Conservation (phyloP, 2,797 vertebrate species). For the Sebastes minor region DNA sequence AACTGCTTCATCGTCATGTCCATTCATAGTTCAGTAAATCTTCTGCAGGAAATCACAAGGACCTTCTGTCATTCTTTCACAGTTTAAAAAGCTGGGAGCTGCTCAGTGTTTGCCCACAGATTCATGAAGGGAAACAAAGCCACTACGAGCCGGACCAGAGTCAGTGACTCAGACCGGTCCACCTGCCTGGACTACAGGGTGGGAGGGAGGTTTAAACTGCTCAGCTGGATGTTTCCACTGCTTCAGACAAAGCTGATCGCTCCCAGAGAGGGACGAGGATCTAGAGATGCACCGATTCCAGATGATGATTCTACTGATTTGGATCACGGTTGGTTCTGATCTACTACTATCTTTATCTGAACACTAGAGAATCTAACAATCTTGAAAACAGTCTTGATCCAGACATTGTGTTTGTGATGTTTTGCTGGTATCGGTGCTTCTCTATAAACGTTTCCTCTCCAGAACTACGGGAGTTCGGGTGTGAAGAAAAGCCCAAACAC, state of each 20-base stretch:
- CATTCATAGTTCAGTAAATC: background rate
- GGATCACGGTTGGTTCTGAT: background rate
- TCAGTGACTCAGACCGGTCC: background rate
- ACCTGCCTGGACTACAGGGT: constrained; percentile 4
- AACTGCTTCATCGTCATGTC: background rate
- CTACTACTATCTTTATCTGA: background rate
- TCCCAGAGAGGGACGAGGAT: constrained; percentile 26
- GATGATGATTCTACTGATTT: background rate
- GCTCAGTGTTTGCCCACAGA: background rate
- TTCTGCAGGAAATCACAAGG: constrained; percentile 1
- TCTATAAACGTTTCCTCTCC: constrained; percentile 30
- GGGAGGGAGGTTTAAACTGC: background rate
- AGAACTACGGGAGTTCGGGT: background rate
- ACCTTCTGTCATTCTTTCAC: background rate
- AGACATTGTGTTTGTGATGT: background rate
- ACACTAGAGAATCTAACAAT: background rate
- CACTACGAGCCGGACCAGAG: background rate
- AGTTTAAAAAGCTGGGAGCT: background rate
- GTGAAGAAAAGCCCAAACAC: constrained; percentile 47
- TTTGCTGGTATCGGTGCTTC: constrained; percentile 29
- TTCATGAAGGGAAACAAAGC: background rate
- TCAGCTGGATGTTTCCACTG: constrained; percentile 5
- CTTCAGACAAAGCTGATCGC: background rate
- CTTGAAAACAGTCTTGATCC: background rate
- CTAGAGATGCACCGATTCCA: constrained; percentile 34